Evolutionary conservation across 2,797 vertebrate species (phyloP).

Genomic region (Sebastes diaconus): DNA sequence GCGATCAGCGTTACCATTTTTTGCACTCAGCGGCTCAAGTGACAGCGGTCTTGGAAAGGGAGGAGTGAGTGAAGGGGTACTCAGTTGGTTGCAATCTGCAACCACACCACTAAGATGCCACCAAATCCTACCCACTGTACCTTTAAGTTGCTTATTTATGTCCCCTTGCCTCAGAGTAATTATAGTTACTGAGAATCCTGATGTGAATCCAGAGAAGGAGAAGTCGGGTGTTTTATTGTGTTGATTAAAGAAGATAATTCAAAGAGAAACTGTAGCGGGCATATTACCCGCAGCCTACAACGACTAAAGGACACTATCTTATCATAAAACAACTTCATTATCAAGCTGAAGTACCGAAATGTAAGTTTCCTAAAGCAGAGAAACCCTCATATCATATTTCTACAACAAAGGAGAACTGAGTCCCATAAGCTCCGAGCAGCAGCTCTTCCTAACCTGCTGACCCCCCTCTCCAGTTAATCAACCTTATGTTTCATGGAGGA

Average conservation of each 20-base stretch:
- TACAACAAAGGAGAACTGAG: slow-evolving; percentile 26
- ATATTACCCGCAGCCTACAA: neutral
- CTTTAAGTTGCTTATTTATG: neutral
- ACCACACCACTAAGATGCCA: too few species aligned
- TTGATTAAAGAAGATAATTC: neutral
- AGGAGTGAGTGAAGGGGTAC: too few species aligned
- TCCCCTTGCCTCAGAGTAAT: neutral
- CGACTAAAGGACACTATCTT: neutral
- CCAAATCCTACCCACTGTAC: too few species aligned
- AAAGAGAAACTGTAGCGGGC: neutral
- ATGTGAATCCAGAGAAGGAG: neutral
- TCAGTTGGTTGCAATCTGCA: too few species aligned
- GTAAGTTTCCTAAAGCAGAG: neutral
- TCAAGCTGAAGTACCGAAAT: neutral
- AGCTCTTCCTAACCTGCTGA: slow-evolving; percentile 13
- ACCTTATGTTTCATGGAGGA: slow-evolving; percentile 18
- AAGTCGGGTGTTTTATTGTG: neutral
- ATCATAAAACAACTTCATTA: neutral
- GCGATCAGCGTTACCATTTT: too few species aligned
- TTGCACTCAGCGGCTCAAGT: too few species aligned
- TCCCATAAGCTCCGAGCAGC: slow-evolving; percentile 8
- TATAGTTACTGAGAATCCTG: neutral
- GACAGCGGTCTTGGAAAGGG: too few species aligned
- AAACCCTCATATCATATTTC: slow-evolving; percentile 11
- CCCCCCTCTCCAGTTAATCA: slow-evolving; percentile 23